Evolutionary conservation across 2,888 invertebrate genomes (phyloP), one percentile per base, ranked within the genome.

Genomic region (Cheilosia scutellata): DNA sequence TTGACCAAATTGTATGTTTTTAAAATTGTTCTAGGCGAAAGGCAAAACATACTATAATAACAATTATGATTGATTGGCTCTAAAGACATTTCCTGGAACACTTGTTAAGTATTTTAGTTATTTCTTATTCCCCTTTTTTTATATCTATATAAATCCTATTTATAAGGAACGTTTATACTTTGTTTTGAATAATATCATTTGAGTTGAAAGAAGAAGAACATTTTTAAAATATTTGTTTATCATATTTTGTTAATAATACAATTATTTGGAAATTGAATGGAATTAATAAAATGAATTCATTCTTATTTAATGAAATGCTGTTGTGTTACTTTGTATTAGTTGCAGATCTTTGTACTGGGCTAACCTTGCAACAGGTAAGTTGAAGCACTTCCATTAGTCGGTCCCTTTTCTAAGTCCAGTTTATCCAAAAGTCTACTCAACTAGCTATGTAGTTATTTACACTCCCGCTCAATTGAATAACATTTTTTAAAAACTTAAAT

Each of bases 21-120:
- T 70, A 51, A 57, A 63, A 44, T 20, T 16, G n/a, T 31, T 51
- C 4, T 40, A n/a, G 13, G 49, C 58, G 11, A 40, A 27, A 27
- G 11, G 20, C 9, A 63, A 53, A 33, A n/a, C 33, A 33, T 16
- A 57, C 37, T 37, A 33, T 16, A 57, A 27, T 37, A 49, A 20
- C 20, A 7, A 37, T 11, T 5, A 25, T 53, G 40, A 49, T 47
- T 37, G 60, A 68, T 70, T 75, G 47, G 37, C 42, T 37, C 57
- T 13, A 47, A 63, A 63, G 72, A 63, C 70, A 62, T 68, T 62
- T 66, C 51, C 55, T 55, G 33, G 16, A 47, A 40, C 27, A 33
- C 65, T 72, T 53, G 58, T 79, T 74, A 47, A 74, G 74, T 66
- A 74, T 74, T 80, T 42, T 79, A 63, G 13, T 49, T 49, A 37